A percentile compares a stretch with the other conserved stretches of the same genome.
phyloP scores from a whole-genome alignment of 2,797 vertebrate species.

The Periparus ater region DNA sequence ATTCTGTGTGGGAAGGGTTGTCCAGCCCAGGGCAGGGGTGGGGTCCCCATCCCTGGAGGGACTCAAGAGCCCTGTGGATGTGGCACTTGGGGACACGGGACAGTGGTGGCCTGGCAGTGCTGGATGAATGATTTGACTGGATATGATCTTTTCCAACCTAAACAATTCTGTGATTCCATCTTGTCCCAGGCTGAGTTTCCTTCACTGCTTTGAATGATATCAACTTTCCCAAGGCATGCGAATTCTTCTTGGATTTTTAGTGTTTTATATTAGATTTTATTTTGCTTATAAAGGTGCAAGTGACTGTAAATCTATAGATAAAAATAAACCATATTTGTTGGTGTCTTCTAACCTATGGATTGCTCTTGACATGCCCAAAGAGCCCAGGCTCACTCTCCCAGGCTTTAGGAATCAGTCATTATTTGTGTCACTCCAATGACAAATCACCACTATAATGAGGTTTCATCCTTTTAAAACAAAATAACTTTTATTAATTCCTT shows the following conservation, averaged over 20 bases:
- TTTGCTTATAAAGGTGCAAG: background rate
- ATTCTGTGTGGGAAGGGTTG: background rate
- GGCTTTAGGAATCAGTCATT: background rate
- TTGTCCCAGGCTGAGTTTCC: background rate
- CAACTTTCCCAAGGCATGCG: background rate
- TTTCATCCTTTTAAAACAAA: conserved; percentile 32
- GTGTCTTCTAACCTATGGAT: background rate
- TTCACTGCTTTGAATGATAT: background rate
- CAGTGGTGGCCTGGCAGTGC: background rate
- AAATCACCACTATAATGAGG: background rate
- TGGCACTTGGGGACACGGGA: background rate
- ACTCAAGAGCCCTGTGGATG: background rate
- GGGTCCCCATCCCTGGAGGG: background rate
- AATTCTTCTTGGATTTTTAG: background rate
- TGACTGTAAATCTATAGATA: background rate
- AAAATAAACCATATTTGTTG: background rate
- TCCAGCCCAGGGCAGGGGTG: background rate
- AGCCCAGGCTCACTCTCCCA: background rate
- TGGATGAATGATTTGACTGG: background rate
- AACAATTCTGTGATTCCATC: background rate
- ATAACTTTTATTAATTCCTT: conserved; percentile 23
- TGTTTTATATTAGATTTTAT: background rate
- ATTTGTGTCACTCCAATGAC: background rate
- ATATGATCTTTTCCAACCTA: background rate
- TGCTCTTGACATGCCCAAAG: background rate